A percentile compares a stretch with the other conserved stretches of the same genome.
These are phyloP conservation scores for Drosophila atripex DNA, from an alignment of 2,888 invertebrate species.

Conservation along the genomic window DNA sequence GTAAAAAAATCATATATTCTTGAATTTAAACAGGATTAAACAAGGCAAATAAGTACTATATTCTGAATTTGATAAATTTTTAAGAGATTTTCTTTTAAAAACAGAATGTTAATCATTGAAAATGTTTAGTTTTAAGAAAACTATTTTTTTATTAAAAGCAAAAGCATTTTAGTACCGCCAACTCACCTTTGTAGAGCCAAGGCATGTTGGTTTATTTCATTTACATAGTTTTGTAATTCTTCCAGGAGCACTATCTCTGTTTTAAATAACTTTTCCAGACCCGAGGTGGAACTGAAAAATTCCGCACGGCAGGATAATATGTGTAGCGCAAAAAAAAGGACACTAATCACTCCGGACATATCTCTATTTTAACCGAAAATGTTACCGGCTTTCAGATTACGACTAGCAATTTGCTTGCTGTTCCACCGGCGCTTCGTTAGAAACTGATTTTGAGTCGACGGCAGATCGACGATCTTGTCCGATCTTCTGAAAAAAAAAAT, in stretches of 20 bases:
- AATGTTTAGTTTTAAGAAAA: not conserved
- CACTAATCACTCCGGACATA: conserved; percentile 12
- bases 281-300: conserved; percentile 76
- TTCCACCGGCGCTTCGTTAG: conserved; percentile 54
- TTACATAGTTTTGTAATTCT: conserved; percentile 78
- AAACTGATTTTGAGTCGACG: conserved; percentile 53
- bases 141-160: too few relatives aligned
- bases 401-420: conserved; percentile 34
- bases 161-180: not conserved
- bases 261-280: conserved; percentile 74
- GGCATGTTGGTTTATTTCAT: conserved; percentile 70
- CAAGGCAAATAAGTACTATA: too few relatives aligned
- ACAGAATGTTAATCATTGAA: too few relatives aligned
- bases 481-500: conserved; percentile 29
- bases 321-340: conserved; percentile 31
- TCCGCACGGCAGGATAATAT: conserved; percentile 55
- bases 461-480: conserved; percentile 9
- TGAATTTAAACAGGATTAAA: not conserved
- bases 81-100: too few relatives aligned
- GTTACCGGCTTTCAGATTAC: conserved; percentile 11
- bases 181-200: conserved; percentile 70
- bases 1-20: not conserved
- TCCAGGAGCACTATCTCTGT: conserved; percentile 74
- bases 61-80: not conserved
- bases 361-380: conserved; percentile 17